Percentiles rank a stretch among this genome's conserved stretches.
phyloP scores from a whole-genome alignment of 1,140 invertebrate species.

The Holcopasites calliopsidis region DNA sequence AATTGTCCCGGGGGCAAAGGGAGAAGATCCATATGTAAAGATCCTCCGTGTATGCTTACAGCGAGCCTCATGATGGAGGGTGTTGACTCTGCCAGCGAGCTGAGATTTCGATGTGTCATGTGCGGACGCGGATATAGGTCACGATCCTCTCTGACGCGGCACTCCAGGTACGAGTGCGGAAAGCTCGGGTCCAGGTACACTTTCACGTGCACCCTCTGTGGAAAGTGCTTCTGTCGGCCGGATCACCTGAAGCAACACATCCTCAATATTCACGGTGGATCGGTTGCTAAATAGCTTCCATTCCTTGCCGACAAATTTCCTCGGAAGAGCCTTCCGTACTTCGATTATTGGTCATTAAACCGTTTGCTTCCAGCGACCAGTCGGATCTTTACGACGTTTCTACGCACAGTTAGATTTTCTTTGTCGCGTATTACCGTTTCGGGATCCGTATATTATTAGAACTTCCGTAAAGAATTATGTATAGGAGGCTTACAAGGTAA shows the following conservation, averaged over 20 bases:
- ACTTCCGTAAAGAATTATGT: neutral
- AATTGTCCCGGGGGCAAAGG: neutral
- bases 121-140: constrained; percentile 79
- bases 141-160: constrained; percentile 76
- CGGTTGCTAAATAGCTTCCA: constrained; percentile 70
- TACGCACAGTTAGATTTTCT: no score
- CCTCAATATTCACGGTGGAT: constrained; percentile 77
- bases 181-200: constrained; percentile 77
- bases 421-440: neutral
- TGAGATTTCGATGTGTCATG: constrained; percentile 78
- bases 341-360: neutral
- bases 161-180: constrained; percentile 79
- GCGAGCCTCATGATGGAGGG: constrained; percentile 69
- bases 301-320: neutral
- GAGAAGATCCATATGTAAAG: constrained; percentile 67
- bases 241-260: constrained; percentile 79
- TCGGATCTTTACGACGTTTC: neutral
- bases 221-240: constrained; percentile 78
- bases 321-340: no score
- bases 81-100: constrained; percentile 67
- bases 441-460: neutral
- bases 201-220: constrained; percentile 78
- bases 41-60: constrained; percentile 77
- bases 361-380: neutral
- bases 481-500: neutral